Conservation (phyloP, 2,888 invertebrate genomes). For the Boloria euphrosyne region DNA sequence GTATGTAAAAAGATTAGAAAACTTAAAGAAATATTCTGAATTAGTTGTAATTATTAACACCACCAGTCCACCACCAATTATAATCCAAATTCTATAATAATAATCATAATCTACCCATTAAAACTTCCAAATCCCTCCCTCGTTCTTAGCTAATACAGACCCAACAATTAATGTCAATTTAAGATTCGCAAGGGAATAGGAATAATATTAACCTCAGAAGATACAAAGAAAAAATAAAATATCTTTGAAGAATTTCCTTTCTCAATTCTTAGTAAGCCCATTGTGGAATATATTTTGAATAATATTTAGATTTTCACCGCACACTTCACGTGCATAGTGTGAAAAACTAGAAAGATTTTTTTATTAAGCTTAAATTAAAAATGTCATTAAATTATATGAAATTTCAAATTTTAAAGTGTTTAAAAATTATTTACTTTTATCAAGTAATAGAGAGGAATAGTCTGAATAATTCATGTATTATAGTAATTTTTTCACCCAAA, state of each 20-base stretch:
- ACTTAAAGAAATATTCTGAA: no score
- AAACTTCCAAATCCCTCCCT: conserved; percentile 10
- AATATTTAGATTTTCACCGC: not conserved
- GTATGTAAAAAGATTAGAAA: no score
- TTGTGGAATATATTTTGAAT: conserved; percentile 16
- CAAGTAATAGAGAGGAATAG: no score
- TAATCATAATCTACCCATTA: conserved; percentile 2
- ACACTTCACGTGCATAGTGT: not conserved
- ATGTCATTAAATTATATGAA: no score
- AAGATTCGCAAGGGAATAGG: conserved; percentile 25
- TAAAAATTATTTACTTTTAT: no score
- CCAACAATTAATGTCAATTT: conserved; percentile 28
- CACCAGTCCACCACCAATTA: not conserved
- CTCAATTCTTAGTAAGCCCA: conserved; percentile 23
- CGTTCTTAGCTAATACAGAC: conserved; percentile 22
- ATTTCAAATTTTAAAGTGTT: no score
- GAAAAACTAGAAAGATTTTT: not conserved
- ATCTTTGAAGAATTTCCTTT: conserved; percentile 21
- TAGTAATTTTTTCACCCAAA: no score
- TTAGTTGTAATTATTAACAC: not conserved
- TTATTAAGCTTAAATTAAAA: not conserved
- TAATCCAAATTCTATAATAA: not conserved
- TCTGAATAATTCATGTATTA: no score
- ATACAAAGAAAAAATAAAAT: conserved; percentile 25
- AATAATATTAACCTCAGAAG: conserved; percentile 25